These are phyloP conservation scores for Mormyrus proboscirostris DNA, from an alignment of 2,797 vertebrate genomes.

Conservation along the genomic window DNA sequence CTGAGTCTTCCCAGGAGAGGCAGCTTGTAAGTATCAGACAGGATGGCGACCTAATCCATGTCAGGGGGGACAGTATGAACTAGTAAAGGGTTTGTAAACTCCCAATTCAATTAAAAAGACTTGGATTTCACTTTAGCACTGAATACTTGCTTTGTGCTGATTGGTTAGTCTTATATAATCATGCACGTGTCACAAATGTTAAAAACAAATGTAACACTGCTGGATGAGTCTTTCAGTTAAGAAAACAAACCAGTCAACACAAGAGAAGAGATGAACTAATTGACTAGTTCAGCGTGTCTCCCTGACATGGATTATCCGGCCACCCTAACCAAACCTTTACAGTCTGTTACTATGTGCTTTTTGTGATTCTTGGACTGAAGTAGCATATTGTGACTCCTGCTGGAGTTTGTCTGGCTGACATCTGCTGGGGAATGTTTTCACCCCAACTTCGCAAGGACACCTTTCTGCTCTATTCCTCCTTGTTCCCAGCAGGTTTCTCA, in stretches of 20 bases:
- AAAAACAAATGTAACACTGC: not conserved
- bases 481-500: not conserved
- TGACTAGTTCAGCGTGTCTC: not conserved
- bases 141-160: not conserved
- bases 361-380: not conserved
- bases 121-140: not conserved
- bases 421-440: not conserved
- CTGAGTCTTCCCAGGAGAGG: constrained; percentile 6
- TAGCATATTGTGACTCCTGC: not conserved
- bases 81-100: not conserved
- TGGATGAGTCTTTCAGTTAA: not conserved
- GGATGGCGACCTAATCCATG: not conserved
- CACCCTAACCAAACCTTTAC: not conserved
- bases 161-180: not conserved
- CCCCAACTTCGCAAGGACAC: not conserved
- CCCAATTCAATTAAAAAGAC: not conserved
- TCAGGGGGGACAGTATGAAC: not conserved
- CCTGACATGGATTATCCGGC: not conserved
- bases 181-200: not conserved
- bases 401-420: not conserved
- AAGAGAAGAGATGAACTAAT: not conserved
- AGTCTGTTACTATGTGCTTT: not conserved
- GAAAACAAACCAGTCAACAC: not conserved
- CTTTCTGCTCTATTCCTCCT: not conserved
- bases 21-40: constrained; percentile 7